A percentile compares a stretch with the other conserved stretches of the same genome.
Conservation (phyloP, 1,140 invertebrate species). For the Arctopsyche grandis region DNA sequence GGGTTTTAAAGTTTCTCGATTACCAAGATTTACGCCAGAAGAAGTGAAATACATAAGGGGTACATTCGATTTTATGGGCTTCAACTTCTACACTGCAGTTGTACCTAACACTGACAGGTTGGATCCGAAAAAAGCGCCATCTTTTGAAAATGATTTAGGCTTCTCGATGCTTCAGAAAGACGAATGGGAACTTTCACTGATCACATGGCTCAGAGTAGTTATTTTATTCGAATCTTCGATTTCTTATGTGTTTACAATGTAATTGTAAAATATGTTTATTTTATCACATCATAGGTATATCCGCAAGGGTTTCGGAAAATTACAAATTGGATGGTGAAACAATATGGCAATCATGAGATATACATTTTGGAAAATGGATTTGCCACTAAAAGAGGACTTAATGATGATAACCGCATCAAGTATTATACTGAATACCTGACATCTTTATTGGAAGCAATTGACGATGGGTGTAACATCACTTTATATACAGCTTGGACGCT, state of each 20-base stretch:
- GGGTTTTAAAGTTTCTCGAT: conserved; percentile 54
- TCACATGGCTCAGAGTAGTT: conserved; percentile 44
- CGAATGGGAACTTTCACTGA: conserved; percentile 33
- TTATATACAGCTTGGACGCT: conserved; percentile 73
- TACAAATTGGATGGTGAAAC: conserved; percentile 71
- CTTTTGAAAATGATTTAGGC: conserved; percentile 48
- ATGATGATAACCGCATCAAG: conserved; percentile 59
- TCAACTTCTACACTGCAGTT: conserved; percentile 45
- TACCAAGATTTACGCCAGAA: conserved; percentile 57
- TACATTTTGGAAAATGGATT: conserved; percentile 76
- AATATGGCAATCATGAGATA: conserved; percentile 70
- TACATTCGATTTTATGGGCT: conserved; percentile 45
- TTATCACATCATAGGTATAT: conserved; percentile 58
- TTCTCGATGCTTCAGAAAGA: conserved; percentile 27
- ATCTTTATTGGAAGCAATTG: conserved; percentile 56
- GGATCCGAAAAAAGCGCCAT: conserved; percentile 32
- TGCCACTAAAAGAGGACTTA: conserved; percentile 62
- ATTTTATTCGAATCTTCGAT: too few relatives aligned
- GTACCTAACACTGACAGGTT: not conserved
- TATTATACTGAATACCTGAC: conserved; percentile 58
- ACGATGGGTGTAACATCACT: conserved; percentile 58
- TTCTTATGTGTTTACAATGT: too few relatives aligned
- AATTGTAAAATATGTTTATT: too few relatives aligned
- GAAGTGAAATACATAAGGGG: conserved; percentile 69
- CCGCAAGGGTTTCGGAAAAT: conserved; percentile 71